Base-by-base conservation (phyloP, 2,113 vertebrate species). In the Emydura subglobosa region DNA sequence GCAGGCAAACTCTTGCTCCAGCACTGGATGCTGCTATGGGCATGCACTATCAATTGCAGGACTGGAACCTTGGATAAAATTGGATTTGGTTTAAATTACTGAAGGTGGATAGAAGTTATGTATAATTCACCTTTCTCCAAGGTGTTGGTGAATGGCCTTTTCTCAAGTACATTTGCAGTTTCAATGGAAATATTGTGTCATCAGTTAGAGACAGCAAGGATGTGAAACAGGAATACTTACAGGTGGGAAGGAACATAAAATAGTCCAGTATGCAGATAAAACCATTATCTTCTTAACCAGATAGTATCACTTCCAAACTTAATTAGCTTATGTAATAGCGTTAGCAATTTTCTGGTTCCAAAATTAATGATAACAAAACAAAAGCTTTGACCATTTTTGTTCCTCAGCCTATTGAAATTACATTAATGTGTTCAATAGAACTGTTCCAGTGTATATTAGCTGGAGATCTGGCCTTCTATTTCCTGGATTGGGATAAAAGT, bases 41-140 rank as follows among this genome's bases (percentile, higher is more conserved):
- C 90, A 83, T 68, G 61, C 39, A 76, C 22, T 76, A 76, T 25
- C 19, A 24, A 76, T 5, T 76, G 22, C 72, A 76, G 39, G 22
- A 79, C 78, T 95, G 89, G 83, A 96, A 93, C 94, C 88, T 96
- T 93, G 92, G 93, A 92, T 90, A 96, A 97, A 96, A 95, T 92
- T 86, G 92, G 95, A 95, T 96, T 96, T 96, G n/a, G 90, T 94
- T 96, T 95, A 96, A 97, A 97, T 96, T 91, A 93, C 92, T 94
- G 95, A 97, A 95, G 96, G 95, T 95, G 96, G 95, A 95, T 95
- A 96, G 21, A 44, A 25, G 72, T 44, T 44, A 25, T 76, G 12
- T 42, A 7, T 76, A 76, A 39, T 39, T 42, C 39, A 22, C 24
- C 95, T 95, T 97, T 95, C 95, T 92, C 97, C 85, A 85, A 97